A percentile compares a stretch with the other conserved stretches of the same genome.
phyloP scores from a whole-genome alignment of 2,113 vertebrate species.

The Orycteropus afer region DNA sequence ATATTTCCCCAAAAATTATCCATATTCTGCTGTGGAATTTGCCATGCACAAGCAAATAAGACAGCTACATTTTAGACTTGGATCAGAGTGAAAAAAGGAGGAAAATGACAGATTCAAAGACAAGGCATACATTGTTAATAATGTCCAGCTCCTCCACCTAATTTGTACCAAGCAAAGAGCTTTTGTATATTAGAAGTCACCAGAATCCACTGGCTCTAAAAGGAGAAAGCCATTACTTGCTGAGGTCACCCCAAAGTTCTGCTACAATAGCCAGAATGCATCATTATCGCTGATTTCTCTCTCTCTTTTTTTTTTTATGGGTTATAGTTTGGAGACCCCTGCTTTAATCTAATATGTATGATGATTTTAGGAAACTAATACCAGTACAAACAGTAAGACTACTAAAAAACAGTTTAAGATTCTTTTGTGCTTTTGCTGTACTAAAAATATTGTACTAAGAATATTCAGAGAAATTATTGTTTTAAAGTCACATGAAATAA shows the following conservation, averaged over 20 bases:
- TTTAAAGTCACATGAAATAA: no score
- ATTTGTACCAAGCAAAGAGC: background rate
- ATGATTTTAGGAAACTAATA: conserved; percentile 29
- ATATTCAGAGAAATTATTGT: no score
- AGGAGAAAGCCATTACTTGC: background rate
- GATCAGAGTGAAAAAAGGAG: background rate
- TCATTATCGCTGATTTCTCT: background rate
- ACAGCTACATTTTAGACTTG: background rate
- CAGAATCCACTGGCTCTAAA: background rate
- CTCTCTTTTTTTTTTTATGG: background rate
- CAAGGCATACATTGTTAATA: background rate
- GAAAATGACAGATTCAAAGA: background rate
- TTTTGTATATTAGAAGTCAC: background rate
- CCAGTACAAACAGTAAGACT: background rate
- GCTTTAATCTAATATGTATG: background rate
- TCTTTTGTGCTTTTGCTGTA: conserved; percentile 24
- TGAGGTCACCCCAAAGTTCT: background rate
- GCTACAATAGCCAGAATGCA: background rate
- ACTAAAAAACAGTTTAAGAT: background rate
- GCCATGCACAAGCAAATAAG: background rate
- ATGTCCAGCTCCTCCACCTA: background rate
- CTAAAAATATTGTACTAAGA: no score
- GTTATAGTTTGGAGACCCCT: background rate
- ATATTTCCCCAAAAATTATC: background rate
- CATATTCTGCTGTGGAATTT: background rate